These are phyloP conservation scores for Pristionchus mayeri DNA, from an alignment of 2,888 invertebrate genomes.

Conservation along the genomic window DNA sequence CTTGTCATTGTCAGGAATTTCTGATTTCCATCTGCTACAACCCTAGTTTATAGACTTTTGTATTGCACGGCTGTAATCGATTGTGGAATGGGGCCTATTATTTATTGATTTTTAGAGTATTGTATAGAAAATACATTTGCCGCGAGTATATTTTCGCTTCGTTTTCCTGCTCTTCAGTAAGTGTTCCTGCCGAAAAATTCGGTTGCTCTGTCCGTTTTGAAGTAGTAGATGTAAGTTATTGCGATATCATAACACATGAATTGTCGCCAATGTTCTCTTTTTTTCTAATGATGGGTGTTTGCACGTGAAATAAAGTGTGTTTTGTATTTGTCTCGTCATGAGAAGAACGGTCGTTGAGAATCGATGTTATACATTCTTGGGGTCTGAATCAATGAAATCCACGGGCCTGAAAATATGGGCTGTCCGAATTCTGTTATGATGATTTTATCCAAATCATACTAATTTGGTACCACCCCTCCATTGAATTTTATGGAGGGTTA, in stretches of 20 bases:
- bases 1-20: conserved; percentile 21
- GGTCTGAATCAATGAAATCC: too few species aligned
- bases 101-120: conserved; percentile 25
- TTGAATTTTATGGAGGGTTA: too few species aligned
- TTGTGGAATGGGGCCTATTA: neutral
- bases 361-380: conserved; percentile 5
- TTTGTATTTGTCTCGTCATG: neutral
- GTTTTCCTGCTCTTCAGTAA: neutral
- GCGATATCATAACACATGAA: conserved; percentile 19
- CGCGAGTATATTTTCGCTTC: conserved; percentile 32
- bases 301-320: conserved; percentile 24
- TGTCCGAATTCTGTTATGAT: too few species aligned
- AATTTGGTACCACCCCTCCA: too few species aligned
- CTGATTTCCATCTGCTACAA: neutral
- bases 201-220: neutral
- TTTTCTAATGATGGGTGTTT: conserved; percentile 39
- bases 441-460: too few species aligned
- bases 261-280: conserved; percentile 2
- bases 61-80: neutral
- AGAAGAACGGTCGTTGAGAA: neutral
- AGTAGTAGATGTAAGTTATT: conserved; percentile 17
- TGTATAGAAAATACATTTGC: neutral
- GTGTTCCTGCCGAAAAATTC: neutral
- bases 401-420: too few species aligned
- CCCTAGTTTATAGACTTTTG: neutral